Base-by-base conservation (phyloP, 53 echinoderm and acorn worm species). In the Glandiceps talaboti region DNA sequence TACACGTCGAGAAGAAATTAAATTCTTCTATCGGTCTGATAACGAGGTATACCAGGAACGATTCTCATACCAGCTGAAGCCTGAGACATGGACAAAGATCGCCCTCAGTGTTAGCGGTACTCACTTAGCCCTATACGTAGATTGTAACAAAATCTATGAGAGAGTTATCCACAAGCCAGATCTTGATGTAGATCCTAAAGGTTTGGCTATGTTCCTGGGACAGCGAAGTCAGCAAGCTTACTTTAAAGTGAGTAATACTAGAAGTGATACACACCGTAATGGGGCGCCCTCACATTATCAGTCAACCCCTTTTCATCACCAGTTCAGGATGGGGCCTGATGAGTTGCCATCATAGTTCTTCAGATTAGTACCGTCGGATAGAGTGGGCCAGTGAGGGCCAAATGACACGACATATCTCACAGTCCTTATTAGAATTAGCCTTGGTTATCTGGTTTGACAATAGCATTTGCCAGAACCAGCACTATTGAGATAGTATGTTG, bases 31-130 rank as follows among this genome's bases (percentile, higher is more conserved):
- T 88, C 85, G 85, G 6, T 91, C 89, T 73, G 31, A 92, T 14
- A 88, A 86, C 64, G 76, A 82, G 31, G 90, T 94, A 25, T 83
- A 84, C 74, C 80, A 30, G 28, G 93, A 99, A 73, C 73, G 81
- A 1, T 81, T 84, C 64, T 82, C 75, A 12, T 87, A 78, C 33
- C 73, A 45, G 0, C 84, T 93, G 73, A 74, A 78, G 29, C 77
- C 80, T 14, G 81, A 85, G 28, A 80, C 87, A n/a, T 99, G 99
- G 99, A 80, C 81, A n/a, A 87, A 85, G 30, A 28, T 99, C 0
- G 99, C 99, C 0, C 75, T 97, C 30, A 89, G 86, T 14, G 85
- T 99, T 79, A 99, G 99, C 28, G 93, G 99, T 0, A 82, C 93
- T 0, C 91, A 93, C 74, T 81, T 99, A 86, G 82, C 91, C 30